phyloP scores from a whole-genome alignment of 2,113 vertebrate genomes.

The Corydoras maculifer region DNA sequence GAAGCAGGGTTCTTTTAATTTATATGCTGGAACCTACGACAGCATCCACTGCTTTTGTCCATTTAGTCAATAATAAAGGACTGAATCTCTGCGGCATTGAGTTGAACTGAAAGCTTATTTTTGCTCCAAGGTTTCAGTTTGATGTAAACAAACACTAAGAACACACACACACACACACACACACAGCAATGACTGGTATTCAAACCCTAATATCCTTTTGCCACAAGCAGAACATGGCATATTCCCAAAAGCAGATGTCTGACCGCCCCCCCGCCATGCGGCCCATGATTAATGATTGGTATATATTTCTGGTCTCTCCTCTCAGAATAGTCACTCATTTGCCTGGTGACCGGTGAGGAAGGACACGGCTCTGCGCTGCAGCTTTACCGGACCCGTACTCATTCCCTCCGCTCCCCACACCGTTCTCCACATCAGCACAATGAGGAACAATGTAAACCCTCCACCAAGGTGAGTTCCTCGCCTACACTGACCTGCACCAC shows the following conservation, averaged over 20 bases:
- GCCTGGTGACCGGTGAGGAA: constrained; percentile 52
- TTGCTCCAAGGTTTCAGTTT: no score
- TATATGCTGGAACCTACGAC: no score
- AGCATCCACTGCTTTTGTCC: no score
- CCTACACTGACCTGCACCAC: no score
- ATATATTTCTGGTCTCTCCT: constrained; percentile 56
- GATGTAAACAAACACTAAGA: background rate
- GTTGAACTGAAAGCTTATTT: no score
- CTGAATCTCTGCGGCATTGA: no score
- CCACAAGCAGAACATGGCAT: background rate
- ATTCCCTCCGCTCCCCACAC: constrained; percentile 12
- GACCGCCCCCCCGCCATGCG: constrained; percentile 6
- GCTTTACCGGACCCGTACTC: constrained; percentile 29
- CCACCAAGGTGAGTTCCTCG: constrained; percentile 14
- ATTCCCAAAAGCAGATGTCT: constrained; percentile 4
- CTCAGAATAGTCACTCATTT: constrained; percentile 58
- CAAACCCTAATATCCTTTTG: background rate
- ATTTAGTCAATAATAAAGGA: no score
- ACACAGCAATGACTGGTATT: constrained; percentile 5
- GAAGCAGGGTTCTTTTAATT: no score
- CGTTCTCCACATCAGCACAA: background rate
- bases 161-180: constrained; percentile 14
- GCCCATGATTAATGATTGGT: constrained; percentile 45
- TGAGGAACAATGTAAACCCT: background rate
- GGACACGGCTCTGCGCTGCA: constrained; percentile 6